These are phyloP conservation scores for Xylota segnis DNA, from an alignment of 2,888 invertebrate species.

Conservation along the genomic window DNA sequence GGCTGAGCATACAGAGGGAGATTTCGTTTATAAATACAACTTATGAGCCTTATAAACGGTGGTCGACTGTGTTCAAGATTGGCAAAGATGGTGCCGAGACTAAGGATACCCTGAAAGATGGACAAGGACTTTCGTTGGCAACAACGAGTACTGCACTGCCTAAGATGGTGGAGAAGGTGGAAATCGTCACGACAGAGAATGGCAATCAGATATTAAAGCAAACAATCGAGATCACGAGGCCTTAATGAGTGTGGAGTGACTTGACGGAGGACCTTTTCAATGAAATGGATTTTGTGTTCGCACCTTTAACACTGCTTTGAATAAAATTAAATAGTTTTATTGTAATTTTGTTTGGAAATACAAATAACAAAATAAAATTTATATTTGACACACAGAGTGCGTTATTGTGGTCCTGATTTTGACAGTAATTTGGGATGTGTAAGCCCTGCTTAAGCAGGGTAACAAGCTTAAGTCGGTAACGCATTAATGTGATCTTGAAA, in stretches of 20 bases:
- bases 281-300: conserved; percentile 39
- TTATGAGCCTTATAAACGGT: conserved; percentile 63
- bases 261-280: neutral
- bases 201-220: conserved; percentile 64
- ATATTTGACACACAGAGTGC: neutral
- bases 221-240: conserved; percentile 54
- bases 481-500: no score
- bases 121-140: conserved; percentile 37
- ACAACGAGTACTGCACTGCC: conserved; percentile 32
- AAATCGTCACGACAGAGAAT: conserved; percentile 57
- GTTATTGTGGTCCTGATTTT: no score
- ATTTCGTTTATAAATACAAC: conserved; percentile 63
- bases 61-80: conserved; percentile 63
- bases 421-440: no score
- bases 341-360: neutral
- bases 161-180: conserved; percentile 49
- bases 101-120: conserved; percentile 24
- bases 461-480: no score
- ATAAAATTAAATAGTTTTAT: neutral
- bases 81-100: conserved; percentile 37
- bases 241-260: neutral
- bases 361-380: conserved; percentile 14
- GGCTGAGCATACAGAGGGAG: conserved; percentile 54
- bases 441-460: no score
- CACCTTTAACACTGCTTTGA: conserved; percentile 45